These are phyloP conservation scores for Spilogale gracilis DNA, from an alignment of 2,113 vertebrate genomes.

Conservation along the genomic window DNA sequence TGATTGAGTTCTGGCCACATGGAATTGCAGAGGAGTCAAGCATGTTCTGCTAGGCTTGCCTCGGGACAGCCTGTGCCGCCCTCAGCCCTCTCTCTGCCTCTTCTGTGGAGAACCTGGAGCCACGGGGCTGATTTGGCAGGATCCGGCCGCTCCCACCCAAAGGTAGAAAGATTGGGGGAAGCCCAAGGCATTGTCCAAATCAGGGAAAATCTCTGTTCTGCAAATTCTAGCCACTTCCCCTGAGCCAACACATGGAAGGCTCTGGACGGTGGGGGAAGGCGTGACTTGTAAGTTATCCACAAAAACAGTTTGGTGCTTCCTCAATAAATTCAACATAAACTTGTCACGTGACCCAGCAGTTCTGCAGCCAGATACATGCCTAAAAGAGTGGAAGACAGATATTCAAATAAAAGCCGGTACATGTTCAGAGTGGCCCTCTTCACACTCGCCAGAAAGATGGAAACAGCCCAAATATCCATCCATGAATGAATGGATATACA, in stretches of 20 bases:
- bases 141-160: neutral
- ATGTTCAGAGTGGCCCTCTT: neutral
- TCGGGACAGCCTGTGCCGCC: neutral
- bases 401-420: neutral
- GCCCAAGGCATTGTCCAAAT: neutral
- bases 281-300: neutral
- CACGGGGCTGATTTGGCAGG: too few species aligned
- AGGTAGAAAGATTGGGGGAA: neutral
- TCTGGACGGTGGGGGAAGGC: neutral
- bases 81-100: neutral
- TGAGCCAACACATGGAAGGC: neutral
- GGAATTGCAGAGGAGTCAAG: neutral
- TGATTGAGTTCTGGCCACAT: neutral
- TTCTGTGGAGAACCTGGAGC: neutral
- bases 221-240: neutral
- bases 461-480: neutral
- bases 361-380: neutral
- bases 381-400: neutral
- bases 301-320: neutral
- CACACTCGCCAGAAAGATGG: neutral
- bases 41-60: neutral
- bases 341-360: neutral
- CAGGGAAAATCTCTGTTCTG: neutral
- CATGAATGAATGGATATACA: neutral
- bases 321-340: neutral